Evolutionary conservation across 2,113 vertebrate genomes (phyloP), one percentile per base, ranked within the genome.

Genomic region (Smithornis capensis): DNA sequence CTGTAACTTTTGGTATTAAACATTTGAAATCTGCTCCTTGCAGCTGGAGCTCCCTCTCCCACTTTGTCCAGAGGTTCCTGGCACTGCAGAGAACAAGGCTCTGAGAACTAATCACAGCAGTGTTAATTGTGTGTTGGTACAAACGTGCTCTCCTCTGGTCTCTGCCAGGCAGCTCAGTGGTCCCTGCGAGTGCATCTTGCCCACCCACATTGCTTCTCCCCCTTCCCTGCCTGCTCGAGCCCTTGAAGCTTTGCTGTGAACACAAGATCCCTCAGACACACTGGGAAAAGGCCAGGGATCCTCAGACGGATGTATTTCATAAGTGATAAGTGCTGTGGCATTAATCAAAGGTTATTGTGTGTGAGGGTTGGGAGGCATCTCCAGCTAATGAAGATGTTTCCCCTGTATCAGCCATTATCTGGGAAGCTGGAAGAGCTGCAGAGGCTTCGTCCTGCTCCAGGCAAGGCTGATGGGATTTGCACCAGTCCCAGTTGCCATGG

Each of bases 401-500:
- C 71, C 76, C 70, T 45, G 29, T 19, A 18, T 28, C 64, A 44
- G 33, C 87, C 0, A 0, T 81, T 84, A 83, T 95, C 89, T 60
- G 31, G 37, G 40, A 5, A 65, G 55, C 86, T 38, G 44, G 53
- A 62, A 57, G 93, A 64, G 53, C 92, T 29, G 33, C 40, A 62
- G 77, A 71, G 74, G 87, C 67, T 91, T 37, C 88, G 21, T 86
- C 88, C 79, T 21, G 71, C 91, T 59, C 37, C 56, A 87, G 91
- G 92, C 78, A 56, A 25, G 38, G 77, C 94, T 75, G 69, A 91
- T 67, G 89, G 97, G 95, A 93, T 94, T 95, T 92, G 94, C 40
- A 56, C 73, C 40, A 70, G 74, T 89, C 96, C 89, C 95, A 63
- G 91, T 98, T 98, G 97, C 98, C 97, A 98, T 98, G 98, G 98